Evolutionary conservation across 2,797 vertebrate species (phyloP).

Genomic region (Calcarius lapponicus): DNA sequence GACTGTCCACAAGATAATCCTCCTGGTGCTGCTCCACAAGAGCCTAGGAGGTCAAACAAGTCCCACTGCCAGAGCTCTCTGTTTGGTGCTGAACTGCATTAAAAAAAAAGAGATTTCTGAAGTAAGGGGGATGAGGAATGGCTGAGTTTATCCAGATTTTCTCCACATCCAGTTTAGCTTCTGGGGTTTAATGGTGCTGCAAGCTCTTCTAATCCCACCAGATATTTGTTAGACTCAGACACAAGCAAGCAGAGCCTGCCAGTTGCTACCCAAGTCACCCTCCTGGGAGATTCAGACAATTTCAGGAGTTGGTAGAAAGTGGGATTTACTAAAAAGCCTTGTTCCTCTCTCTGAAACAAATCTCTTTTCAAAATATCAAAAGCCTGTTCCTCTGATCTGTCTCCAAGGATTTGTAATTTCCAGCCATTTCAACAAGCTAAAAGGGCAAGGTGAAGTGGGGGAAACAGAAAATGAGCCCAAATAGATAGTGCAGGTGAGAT

Average conservation of each 20-base stretch:
- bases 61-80: not conserved
- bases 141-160: not conserved
- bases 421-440: not conserved
- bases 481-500: not conserved
- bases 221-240: not conserved
- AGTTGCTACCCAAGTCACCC: not conserved
- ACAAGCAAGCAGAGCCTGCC: not conserved
- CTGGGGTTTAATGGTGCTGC: not conserved
- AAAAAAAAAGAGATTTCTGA: not conserved
- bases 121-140: not conserved
- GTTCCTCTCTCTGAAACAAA: not conserved
- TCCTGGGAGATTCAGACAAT: not conserved
- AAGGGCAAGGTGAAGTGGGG: not conserved
- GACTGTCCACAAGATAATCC: not conserved
- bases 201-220: not conserved
- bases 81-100: not conserved
- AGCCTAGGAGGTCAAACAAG: not conserved
- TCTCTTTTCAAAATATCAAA: constrained; percentile 11
- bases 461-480: constrained; percentile 9
- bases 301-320: not conserved
- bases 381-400: not conserved
- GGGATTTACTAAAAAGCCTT: constrained; percentile 8
- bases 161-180: not conserved
- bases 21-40: not conserved
- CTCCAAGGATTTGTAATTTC: constrained; percentile 12